Evolutionary conservation across 1,140 invertebrate species (phyloP).

Genomic region (Atta cephalotes): DNA sequence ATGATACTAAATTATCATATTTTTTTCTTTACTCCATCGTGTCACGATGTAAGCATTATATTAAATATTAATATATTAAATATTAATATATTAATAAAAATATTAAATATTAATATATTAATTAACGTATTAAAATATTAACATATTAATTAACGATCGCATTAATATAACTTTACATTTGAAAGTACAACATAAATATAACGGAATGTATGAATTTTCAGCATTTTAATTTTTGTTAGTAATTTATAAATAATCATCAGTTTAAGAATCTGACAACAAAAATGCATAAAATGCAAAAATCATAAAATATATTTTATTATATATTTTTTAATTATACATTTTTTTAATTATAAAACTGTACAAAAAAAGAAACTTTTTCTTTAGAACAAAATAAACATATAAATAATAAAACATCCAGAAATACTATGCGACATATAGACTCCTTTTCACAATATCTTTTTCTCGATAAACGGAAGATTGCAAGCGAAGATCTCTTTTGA

Average conservation of each 20-base stretch:
- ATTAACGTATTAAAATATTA: neutral
- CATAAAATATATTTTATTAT: too few species aligned
- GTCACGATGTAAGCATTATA: too few species aligned
- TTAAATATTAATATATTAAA: too few species aligned
- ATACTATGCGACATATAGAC: neutral
- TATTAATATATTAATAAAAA: neutral
- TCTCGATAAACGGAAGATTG: constrained; percentile 2
- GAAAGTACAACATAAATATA: neutral
- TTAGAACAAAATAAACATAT: neutral
- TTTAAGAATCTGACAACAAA: neutral
- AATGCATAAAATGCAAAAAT: neutral
- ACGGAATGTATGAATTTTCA: neutral
- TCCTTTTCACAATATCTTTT: constrained; percentile 5
- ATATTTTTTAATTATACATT: neutral
- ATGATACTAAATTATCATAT: too few species aligned
- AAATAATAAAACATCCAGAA: neutral
- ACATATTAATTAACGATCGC: neutral
- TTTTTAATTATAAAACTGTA: neutral
- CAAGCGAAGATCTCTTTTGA: constrained; percentile 12
- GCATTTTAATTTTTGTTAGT: neutral
- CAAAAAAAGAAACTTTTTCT: neutral
- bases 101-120: too few species aligned
- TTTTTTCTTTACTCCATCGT: too few species aligned
- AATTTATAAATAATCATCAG: neutral
- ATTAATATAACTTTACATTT: neutral